A percentile compares a stretch with the other conserved stretches of the same genome.
These are phyloP conservation scores for Didymodactylos carnosus DNA, from an alignment of 2,888 invertebrate species.

Conservation along the genomic window DNA sequence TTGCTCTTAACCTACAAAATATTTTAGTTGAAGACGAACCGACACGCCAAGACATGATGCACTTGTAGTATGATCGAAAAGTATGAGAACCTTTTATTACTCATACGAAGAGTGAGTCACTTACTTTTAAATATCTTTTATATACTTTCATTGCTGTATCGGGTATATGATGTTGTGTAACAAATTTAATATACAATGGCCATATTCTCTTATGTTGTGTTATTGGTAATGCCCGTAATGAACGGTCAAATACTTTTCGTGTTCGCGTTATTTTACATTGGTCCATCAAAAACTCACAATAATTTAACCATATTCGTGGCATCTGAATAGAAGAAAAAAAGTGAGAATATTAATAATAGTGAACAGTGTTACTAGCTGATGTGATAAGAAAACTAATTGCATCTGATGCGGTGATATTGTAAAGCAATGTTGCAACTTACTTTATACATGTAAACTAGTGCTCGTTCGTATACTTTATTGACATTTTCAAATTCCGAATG, in stretches of 20 bases:
- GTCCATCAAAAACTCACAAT: slow-evolving; percentile 70
- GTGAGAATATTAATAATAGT: neutral
- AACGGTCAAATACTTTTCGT: slow-evolving; percentile 75
- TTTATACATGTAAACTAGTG: slow-evolving; percentile 95
- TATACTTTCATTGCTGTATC: slow-evolving; percentile 89
- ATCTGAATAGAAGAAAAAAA: slow-evolving; percentile 42
- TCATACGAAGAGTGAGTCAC: neutral
- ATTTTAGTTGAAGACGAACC: too few relatives aligned
- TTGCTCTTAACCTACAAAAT: too few relatives aligned
- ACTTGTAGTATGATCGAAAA: too few relatives aligned
- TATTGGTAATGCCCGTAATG: slow-evolving; percentile 80
- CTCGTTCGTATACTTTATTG: slow-evolving; percentile 83
- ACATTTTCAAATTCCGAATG: slow-evolving; percentile 75
- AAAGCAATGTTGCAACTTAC: slow-evolving; percentile 23
- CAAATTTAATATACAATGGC: slow-evolving; percentile 79
- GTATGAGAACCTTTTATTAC: too few relatives aligned
- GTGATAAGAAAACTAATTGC: too few relatives aligned
- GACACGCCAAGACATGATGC: too few relatives aligned
- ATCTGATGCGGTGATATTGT: too few relatives aligned
- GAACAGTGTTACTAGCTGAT: too few relatives aligned
- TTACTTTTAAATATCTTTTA: slow-evolving; percentile 65
- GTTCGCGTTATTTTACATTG: slow-evolving; percentile 72
- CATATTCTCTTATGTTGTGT: slow-evolving; percentile 94
- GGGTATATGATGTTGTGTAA: slow-evolving; percentile 64
- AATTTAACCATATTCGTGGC: slow-evolving; percentile 98